Conservation (phyloP, 64 coral and sea anemone genomes). For the Platygyra sinensis region DNA sequence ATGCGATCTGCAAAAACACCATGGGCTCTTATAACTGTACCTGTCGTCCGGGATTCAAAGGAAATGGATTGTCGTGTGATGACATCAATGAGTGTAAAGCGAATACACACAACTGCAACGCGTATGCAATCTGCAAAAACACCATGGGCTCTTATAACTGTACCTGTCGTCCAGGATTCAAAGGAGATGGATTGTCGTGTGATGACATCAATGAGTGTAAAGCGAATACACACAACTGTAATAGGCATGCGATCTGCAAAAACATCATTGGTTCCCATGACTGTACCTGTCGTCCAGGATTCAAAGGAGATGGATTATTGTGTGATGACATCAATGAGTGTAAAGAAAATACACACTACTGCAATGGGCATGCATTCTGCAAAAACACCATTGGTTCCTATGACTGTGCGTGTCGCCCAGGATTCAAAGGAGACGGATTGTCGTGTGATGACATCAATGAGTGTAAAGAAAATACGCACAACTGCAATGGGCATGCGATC, state of each 20-base stretch:
- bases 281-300: conserved; percentile 37
- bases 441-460: no score
- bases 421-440: no score
- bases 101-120: conserved; percentile 3
- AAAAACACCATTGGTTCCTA: no score
- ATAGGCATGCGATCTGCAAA: background rate
- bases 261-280: conserved; percentile 45
- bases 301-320: conserved; percentile 12
- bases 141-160: conserved; percentile 20
- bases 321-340: conserved; percentile 58
- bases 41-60: background rate
- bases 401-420: no score
- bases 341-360: background rate
- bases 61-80: background rate
- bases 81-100: background rate
- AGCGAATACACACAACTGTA: background rate
- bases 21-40: conserved; percentile 25
- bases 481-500: no score
- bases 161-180: background rate
- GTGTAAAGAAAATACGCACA: no score
- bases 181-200: background rate
- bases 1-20: conserved; percentile 12
- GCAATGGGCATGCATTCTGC: background rate
- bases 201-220: background rate
- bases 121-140: conserved; percentile 7